Conservation (phyloP, 2,113 vertebrate species). For the Ginglymostoma cirratum region DNA sequence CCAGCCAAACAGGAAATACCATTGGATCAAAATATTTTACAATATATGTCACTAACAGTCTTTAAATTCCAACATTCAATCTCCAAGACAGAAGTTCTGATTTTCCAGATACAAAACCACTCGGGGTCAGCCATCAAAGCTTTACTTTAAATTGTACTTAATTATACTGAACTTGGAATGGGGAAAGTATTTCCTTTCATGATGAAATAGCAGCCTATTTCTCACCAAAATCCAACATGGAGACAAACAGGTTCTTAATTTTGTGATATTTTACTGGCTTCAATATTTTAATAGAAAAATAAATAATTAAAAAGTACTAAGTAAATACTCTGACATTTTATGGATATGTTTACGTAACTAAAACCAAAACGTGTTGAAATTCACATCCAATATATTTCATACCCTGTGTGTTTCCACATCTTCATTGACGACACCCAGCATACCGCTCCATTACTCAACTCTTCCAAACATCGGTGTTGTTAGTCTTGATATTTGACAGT, state of each 20-base stretch:
- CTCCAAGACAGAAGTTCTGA: neutral
- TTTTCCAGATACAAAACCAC: constrained; percentile 14
- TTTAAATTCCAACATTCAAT: neutral
- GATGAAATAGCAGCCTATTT: neutral
- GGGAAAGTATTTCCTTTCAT: neutral
- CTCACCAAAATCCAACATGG: neutral
- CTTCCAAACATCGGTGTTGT: neutral
- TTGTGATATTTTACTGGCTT: neutral
- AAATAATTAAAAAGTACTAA: neutral
- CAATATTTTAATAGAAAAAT: neutral
- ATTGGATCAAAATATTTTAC: neutral
- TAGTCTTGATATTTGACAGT: neutral
- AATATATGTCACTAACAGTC: neutral
- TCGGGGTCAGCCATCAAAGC: neutral
- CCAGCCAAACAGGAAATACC: neutral
- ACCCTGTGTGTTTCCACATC: neutral
- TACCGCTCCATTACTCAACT: too few relatives aligned
- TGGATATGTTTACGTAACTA: neutral
- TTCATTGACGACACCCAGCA: neutral
- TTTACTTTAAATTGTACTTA: constrained; percentile 12
- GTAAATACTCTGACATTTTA: neutral
- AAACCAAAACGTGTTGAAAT: neutral
- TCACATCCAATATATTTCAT: neutral
- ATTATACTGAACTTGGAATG: neutral
- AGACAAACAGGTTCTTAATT: neutral